Base-by-base conservation (phyloP, 2,797 vertebrate genomes). In the Acipenser oxyrinchus region DNA sequence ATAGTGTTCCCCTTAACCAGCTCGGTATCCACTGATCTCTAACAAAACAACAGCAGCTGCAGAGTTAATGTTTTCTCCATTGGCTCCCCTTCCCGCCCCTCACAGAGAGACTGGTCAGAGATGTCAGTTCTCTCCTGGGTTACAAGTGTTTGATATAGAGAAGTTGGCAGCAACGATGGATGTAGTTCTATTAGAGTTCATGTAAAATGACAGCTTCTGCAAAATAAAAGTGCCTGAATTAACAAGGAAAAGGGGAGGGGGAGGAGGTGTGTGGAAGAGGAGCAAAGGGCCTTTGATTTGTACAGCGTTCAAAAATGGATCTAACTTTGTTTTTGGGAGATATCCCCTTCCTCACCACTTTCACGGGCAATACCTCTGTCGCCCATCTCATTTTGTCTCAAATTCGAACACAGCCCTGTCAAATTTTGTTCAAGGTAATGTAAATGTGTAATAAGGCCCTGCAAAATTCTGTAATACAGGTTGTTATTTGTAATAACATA, bases 121-220 rank as follows among this genome's bases (percentile, higher is more conserved):
- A 84, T 77, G 81, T 80, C 82, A 82, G 77, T 55, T 78, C 75
- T 23, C 71, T 11, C 6, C 62, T 66, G 51, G 63, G 74, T 75
- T 69, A 69, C 76, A 75, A 69, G 81, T 62, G 75, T 77, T 77
- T 83, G 84, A 82, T 73, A 71, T 69, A 82, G 87, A 88, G 81
- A 79, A 77, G 75, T 72, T 81, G 79, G 82, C 83, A 74, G 77
- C 70, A 70, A 78, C 85, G 85, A 90, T 79, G 86, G 86, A 82
- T 79, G 83, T 79, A 83, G 84, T 82, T 81, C 77, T 65, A 79
- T 37, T 76, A 84, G 86, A 88, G 84, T 86, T 89, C 86, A 89
- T 87, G 84, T 80, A 83, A 88, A 86, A 88, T 86, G 87, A 90
- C 91, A 89, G 87, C 79, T 84, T 80, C 83, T 78, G 81, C 86